These are phyloP conservation scores for Tetragonisca angustula DNA, from an alignment of 2,888 invertebrate genomes.

Conservation along the genomic window DNA sequence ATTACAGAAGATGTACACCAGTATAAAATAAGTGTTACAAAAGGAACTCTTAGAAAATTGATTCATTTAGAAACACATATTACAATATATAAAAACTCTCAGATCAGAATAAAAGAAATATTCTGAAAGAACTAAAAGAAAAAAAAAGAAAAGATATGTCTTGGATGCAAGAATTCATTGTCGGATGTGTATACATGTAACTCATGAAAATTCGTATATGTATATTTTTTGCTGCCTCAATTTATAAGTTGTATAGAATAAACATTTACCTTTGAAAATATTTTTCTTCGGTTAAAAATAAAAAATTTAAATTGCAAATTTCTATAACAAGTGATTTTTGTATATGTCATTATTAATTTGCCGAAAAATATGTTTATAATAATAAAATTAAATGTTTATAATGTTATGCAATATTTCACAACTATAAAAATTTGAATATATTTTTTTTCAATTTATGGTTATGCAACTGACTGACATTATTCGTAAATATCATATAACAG, in stretches of 20 bases:
- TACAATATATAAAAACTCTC: constrained; percentile 56
- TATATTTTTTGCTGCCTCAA: constrained; percentile 42
- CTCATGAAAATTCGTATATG: constrained; percentile 44
- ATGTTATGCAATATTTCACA: constrained; percentile 60
- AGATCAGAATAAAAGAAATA: constrained; percentile 52
- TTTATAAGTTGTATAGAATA: constrained; percentile 50
- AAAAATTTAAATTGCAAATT: constrained; percentile 60
- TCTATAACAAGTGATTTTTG: constrained; percentile 60
- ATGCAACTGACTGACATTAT: constrained; percentile 67
- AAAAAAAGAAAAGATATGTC: constrained; percentile 43
- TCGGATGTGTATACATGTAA: constrained; percentile 36
- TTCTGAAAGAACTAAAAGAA: constrained; percentile 57
- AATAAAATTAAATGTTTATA: constrained; percentile 56
- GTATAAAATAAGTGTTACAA: constrained; percentile 67
- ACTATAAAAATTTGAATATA: constrained; percentile 70
- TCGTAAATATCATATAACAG: constrained; percentile 64
- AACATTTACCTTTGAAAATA: constrained; percentile 37
- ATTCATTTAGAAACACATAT: constrained; percentile 58
- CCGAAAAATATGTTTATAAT: constrained; percentile 37
- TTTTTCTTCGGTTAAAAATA: constrained; percentile 22
- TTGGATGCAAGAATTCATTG: constrained; percentile 46
- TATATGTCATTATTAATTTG: constrained; percentile 29
- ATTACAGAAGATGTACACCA: constrained; percentile 57
- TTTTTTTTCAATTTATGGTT: constrained; percentile 58
- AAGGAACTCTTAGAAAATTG: constrained; percentile 69